Base-by-base conservation (phyloP, 2,797 vertebrate genomes). In the Syngnathus acus region DNA sequence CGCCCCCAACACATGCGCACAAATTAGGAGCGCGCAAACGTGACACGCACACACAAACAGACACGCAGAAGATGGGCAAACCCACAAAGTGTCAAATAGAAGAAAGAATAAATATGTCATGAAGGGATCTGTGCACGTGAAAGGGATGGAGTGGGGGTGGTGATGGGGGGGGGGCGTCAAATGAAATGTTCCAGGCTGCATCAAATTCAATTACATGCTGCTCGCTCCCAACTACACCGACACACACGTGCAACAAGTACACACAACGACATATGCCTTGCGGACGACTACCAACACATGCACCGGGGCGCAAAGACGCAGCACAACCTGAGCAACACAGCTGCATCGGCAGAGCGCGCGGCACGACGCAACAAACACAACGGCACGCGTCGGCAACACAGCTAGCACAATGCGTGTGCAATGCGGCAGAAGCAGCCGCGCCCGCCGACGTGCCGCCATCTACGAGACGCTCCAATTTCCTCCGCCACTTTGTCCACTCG, bases 401-500 rank as follows among this genome's bases (percentile, higher is more conserved):
- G 26, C 26, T 32, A 32, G 26, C 26, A 32, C 26, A 32, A 32
- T 3, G 26, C 26, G 26, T 32, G 26, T 32, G 26, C 26, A 32
- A 32, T 32, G 26, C 26, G 26, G 26, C 26, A 32, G 26, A 32
- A 32, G 26, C 26, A 32, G 26, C 26, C 26, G 26, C 26, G 2
- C 26, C 26, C 26, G 26, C 26, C 26, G 26, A 32, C 26, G 26
- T 32, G 26, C 26, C 26, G 26, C 95, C 93, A 95, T 98, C 94
- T 96, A 91, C 92, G 90, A 94, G 92, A 93, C 94, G 92, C 90
- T 94, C 95, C 95, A 97, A 97, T 98, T 96, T 97, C 92, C 94
- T 93, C 90, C 85, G 81, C 92, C 93, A 87, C 92, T 53, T 62
- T 62, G 64, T 65, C 64, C 64, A 51, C 55, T 57, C 17, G 26